phyloP scores from a whole-genome alignment of 2,888 invertebrate genomes.

The Perizoma affinitatum region DNA sequence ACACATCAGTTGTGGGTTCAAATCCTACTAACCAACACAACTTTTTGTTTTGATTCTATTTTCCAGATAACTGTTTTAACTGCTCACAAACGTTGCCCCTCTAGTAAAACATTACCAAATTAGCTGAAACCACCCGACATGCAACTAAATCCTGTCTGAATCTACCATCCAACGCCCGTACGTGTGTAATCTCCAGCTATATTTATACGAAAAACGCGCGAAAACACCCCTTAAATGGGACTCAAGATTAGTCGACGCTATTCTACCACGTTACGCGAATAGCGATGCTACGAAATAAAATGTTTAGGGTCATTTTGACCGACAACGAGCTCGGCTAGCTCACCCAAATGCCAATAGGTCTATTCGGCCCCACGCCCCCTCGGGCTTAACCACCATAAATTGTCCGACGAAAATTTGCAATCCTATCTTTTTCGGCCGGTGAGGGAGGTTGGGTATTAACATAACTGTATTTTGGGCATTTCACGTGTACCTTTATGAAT shows the following conservation, averaged over 20 bases:
- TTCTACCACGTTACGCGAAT: conserved; percentile 72
- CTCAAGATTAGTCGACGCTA: conserved; percentile 78
- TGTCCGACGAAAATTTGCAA: conserved; percentile 83
- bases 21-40: no score
- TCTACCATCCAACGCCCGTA: conserved; percentile 38
- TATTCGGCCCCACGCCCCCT: conserved; percentile 70
- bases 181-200: conserved; percentile 66
- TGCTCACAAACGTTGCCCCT: conserved; percentile 11
- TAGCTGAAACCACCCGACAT: conserved; percentile 32
- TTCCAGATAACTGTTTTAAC: conserved; percentile 1
- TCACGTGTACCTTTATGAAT: conserved; percentile 70
- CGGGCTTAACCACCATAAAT: conserved; percentile 80
- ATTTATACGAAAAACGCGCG: conserved; percentile 71
- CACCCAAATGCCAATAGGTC: conserved; percentile 79
- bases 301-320: conserved; percentile 82
- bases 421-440: conserved; percentile 78
- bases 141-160: conserved; percentile 35
- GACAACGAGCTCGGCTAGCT: conserved; percentile 75
- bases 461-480: conserved; percentile 78
- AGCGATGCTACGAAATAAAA: conserved; percentile 80
- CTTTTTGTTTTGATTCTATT: no score
- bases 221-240: conserved; percentile 75
- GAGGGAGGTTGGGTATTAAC: conserved; percentile 76
- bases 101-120: conserved; percentile 32
- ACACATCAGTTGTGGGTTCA: no score